phyloP scores from a whole-genome alignment of 35 echinoderm and acorn worm genomes.

The Lytechinus variegatus region DNA sequence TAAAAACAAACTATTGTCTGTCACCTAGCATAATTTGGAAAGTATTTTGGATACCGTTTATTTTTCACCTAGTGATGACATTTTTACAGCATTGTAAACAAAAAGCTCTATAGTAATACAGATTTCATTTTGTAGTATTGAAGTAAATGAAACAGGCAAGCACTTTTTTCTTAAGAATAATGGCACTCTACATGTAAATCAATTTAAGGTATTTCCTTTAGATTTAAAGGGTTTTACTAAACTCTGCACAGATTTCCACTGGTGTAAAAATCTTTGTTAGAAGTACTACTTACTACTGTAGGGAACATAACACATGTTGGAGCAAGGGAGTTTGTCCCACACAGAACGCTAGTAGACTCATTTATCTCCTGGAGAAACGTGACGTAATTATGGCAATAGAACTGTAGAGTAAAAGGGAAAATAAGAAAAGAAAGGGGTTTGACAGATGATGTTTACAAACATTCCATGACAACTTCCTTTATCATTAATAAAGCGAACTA shows the following conservation, averaged over 20 bases:
- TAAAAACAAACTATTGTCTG: too few relatives aligned
- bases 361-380: background rate
- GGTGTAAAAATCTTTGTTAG: background rate
- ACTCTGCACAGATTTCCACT: background rate
- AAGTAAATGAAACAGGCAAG: background rate
- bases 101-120: background rate
- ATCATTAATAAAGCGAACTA: background rate
- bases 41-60: too few relatives aligned
- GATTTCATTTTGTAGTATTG: background rate
- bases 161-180: background rate
- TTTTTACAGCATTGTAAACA: too few relatives aligned
- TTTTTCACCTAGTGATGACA: too few relatives aligned
- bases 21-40: too few relatives aligned
- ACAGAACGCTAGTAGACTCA: background rate
- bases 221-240: background rate
- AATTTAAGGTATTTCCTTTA: background rate
- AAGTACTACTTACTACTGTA: background rate
- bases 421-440: background rate
- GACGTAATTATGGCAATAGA: slow-evolving; percentile 40
- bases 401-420: slow-evolving; percentile 3
- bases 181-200: background rate
- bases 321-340: background rate
- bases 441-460: slow-evolving; percentile 4
- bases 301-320: background rate
- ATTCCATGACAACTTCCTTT: background rate